A percentile compares a stretch with the other conserved stretches of the same genome.
Conservation (phyloP, 2,888 invertebrate species). For the Rhagonycha lutea region DNA sequence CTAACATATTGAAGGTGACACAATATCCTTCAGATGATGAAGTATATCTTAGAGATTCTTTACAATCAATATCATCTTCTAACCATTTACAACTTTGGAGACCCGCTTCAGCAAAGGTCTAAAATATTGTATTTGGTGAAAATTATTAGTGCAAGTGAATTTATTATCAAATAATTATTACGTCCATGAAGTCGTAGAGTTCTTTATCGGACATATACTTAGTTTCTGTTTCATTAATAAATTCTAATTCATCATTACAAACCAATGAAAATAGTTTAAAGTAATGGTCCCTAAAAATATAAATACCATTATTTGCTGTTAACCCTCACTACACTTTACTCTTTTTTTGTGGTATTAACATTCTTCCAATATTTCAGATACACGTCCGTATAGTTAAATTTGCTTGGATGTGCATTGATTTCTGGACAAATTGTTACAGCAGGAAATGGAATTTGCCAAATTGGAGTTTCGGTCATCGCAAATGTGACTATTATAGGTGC, state of each 20-base stretch:
- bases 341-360: background rate
- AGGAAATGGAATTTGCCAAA: constrained; percentile 62
- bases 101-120: background rate
- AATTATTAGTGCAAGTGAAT: background rate
- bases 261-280: background rate
- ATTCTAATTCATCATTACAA: background rate
- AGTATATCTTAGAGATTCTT: background rate
- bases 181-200: background rate
- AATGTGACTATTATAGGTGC: constrained; percentile 78
- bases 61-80: background rate
- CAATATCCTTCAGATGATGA: background rate
- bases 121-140: background rate
- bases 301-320: background rate
- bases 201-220: background rate
- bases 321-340: constrained; percentile 1
- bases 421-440: constrained; percentile 52
- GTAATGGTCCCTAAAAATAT: background rate
- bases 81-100: background rate
- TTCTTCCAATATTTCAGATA: background rate
- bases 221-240: background rate
- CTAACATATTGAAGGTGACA: constrained; percentile 6
- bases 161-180: background rate
- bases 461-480: constrained; percentile 72
- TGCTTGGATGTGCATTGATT: background rate
- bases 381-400: constrained; percentile 12